phyloP scores from a whole-genome alignment of 2,797 vertebrate species.

The Remorina albescens region DNA sequence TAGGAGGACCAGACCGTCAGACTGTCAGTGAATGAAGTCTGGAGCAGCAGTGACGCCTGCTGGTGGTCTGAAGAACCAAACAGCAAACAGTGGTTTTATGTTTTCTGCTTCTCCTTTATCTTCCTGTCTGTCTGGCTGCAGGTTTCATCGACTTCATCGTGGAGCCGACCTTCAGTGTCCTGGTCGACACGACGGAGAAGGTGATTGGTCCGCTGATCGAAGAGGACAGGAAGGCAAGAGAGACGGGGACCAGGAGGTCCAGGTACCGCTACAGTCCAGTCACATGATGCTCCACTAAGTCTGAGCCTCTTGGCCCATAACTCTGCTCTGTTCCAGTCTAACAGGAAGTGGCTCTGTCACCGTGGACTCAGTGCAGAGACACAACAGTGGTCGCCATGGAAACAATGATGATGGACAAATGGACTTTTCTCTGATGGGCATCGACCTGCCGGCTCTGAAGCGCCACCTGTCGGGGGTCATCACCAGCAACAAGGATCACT shows the following conservation, averaged over 20 bases:
- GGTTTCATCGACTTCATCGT: slow-evolving; percentile 99
- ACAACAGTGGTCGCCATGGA: slow-evolving; percentile 76
- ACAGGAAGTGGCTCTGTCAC: slow-evolving; percentile 82
- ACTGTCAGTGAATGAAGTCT: background rate
- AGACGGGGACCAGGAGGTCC: slow-evolving; percentile 69
- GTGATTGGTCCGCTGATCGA: slow-evolving; percentile 97
- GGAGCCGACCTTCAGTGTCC: slow-evolving; percentile 96
- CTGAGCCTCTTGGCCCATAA: background rate
- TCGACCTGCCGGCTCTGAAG: slow-evolving; percentile 90
- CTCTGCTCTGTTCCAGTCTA: slow-evolving; percentile 67
- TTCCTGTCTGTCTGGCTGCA: slow-evolving; percentile 54
- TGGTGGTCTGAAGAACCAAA: slow-evolving; percentile 5
- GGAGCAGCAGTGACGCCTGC: slow-evolving; percentile 1
- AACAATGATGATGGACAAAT: slow-evolving; percentile 69
- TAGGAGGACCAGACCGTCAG: background rate
- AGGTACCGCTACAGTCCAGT: slow-evolving; percentile 50
- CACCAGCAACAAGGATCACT: slow-evolving; percentile 94
- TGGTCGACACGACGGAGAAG: slow-evolving; percentile 96
- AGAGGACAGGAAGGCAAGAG: slow-evolving; percentile 85
- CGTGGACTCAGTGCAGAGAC: slow-evolving; percentile 86
- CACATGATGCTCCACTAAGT: too few relatives aligned
- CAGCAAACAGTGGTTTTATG: background rate
- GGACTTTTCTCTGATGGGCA: slow-evolving; percentile 91
- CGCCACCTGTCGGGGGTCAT: slow-evolving; percentile 91
- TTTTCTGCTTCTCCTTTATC: background rate